Evolutionary conservation across 2,797 vertebrate species (phyloP), one percentile per base, ranked within the genome.

Genomic region (Alca torda): DNA sequence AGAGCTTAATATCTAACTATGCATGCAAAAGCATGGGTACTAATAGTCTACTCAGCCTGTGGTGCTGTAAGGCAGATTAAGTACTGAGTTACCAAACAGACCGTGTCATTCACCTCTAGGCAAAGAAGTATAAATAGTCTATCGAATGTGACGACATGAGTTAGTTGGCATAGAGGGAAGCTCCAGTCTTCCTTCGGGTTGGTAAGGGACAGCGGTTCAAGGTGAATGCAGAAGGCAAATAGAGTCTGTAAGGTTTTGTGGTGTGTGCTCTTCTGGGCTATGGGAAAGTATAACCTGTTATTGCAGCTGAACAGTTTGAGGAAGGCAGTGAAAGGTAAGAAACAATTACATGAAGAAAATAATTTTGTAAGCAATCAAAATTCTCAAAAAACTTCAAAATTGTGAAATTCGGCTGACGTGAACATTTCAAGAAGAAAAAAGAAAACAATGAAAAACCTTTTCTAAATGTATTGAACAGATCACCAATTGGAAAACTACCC

Each of bases 401-500:
- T 54, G 67, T 54, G 31, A 83, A 91, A 43, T 89, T 95, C 61
- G 86, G 57, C 35, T 24, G 4, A 81, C 73, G 15, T 45, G n/a
- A 46, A 15, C 4, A 7, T 90, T 97, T 89, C 35, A 60, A 84
- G 24, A 35, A 87, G 50, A 59, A 28, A 50, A 76, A 51, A 46
- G 4, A 61, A n/a, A 63, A 33, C 20, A 84, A 21, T 4, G 7
- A 64, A 51, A 67, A 86, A 9, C 1, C 3, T 86, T 89, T 94
- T 94, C 48, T n/a, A 95, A 94, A 92, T 96, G 41, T 70, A 94
- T 90, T 92, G 73, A 93, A 68, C 88, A 94, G 88, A 91, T 84
- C 64, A 87, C 63, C 15, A 16, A 59, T 11, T 96, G 86, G 93
- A 96, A 89, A 82, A 86, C 35, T 68, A 89, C 19, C 16, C 56